Evolutionary conservation across 2,888 invertebrate genomes (phyloP), one percentile per base, ranked within the genome.

Genomic region (Aspidapion aeneum): DNA sequence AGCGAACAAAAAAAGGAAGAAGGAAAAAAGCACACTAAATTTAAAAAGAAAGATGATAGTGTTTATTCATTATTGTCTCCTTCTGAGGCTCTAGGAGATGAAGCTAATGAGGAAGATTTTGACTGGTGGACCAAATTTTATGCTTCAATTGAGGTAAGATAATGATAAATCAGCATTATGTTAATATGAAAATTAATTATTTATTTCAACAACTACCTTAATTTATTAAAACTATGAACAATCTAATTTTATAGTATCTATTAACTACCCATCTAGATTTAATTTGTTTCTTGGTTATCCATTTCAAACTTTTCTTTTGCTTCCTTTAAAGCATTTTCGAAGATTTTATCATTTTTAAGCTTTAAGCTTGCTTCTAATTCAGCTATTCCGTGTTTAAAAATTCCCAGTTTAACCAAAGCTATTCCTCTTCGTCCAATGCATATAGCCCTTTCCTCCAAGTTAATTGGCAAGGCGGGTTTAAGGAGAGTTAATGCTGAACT

Each of bases 391-490:
- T 92, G 89, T 66, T 83, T 84, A 55, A 87, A 82, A 73, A 88
- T 83, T 1, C 90, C 89, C 19, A 92, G 75, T 62, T 89, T 83
- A 63, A 88, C 88, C 7, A 93, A 84, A 0, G 90, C 91, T 22
- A 88, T 86, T 1, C 90, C 94, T 60, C 93, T 83, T 51, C 91
- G 82, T 1, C 89, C 87, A 63, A 91, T 87, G 73, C 92, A 91
- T 68, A 86, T 86, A 1, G 89, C 87, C 57, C 94, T 83, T 70
- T 89, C 86, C 21, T 83, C 81, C 1, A 87, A 84, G 80, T 94
- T 94, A 50, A 86, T 84, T 61, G 86, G 84, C 65, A 91, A 90
- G 55, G 85, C 82, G 7, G 94, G 94, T 70, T 83, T 85, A 80
- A 93, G 82, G 59, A 93, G 79, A 19, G 92, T 91, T 64, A 94